Conservation (phyloP, 1,140 invertebrate genomes). For the Brachionus manjavacas region DNA sequence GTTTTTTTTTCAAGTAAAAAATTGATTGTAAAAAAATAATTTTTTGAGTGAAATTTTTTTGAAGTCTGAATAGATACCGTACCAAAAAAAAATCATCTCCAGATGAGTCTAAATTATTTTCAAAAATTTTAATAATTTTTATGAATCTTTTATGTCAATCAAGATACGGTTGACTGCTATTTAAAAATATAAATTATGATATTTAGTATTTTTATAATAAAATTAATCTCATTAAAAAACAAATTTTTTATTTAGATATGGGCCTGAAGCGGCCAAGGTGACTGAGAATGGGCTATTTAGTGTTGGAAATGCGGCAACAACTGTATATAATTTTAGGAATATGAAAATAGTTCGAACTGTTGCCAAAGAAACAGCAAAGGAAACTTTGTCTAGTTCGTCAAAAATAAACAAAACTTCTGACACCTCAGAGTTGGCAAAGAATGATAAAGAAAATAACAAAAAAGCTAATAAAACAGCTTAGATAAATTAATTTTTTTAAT, state of each 20-base stretch:
- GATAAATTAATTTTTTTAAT: not conserved
- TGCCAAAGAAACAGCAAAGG: constrained; percentile 33
- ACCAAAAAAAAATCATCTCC: no score
- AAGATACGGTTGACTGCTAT: no score
- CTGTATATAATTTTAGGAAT: constrained; percentile 10
- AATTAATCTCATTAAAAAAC: not conserved
- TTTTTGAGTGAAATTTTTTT: no score
- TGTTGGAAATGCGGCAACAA: constrained; percentile 17
- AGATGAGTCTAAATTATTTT: no score
- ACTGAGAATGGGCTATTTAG: not conserved
- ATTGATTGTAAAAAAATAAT: no score
- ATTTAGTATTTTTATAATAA: not conserved
- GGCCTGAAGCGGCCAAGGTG: constrained; percentile 15
- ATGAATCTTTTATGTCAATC: no score
- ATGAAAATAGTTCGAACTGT: constrained; percentile 35
- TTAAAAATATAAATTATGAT: not conserved
- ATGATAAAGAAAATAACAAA: not conserved
- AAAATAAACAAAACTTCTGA: not conserved
- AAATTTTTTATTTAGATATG: constrained; percentile 5
- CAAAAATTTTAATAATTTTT: no score
- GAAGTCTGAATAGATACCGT: no score
- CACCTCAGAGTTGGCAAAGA: not conserved
- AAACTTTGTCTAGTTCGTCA: not conserved
- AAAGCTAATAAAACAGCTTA: not conserved
- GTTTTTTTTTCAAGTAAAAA: no score